phyloP scores from a whole-genome alignment of 2,888 invertebrate species.

The Nomada ruficornis region DNA sequence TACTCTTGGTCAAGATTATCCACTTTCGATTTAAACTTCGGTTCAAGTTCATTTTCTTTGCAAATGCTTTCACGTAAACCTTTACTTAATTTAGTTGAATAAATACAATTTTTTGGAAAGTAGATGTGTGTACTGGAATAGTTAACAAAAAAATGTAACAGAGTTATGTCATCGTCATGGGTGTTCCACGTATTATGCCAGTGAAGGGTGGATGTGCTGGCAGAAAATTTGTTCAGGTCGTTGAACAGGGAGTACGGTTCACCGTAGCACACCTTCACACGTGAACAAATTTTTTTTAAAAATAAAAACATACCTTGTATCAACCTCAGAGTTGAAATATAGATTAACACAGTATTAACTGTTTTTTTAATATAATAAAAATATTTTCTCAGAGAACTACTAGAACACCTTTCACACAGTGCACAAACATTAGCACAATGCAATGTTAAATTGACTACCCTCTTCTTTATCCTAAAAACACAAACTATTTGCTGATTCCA shows the following conservation, averaged over 20 bases:
- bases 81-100: too few relatives aligned
- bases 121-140: too few relatives aligned
- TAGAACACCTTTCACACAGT: background rate
- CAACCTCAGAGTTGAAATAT: background rate
- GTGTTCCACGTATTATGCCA: slow-evolving; percentile 37
- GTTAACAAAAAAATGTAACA: slow-evolving; percentile 4
- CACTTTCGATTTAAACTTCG: too few relatives aligned
- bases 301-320: background rate
- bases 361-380: background rate
- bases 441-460: slow-evolving; percentile 1
- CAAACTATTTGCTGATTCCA: background rate
- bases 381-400: background rate
- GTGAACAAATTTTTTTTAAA: slow-evolving; percentile 15
- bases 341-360: background rate
- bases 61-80: too few relatives aligned
- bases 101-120: too few relatives aligned
- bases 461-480: background rate
- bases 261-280: slow-evolving; percentile 18
- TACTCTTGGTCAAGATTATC: slow-evolving; percentile 6
- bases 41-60: too few relatives aligned
- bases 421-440: background rate
- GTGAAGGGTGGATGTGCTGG: slow-evolving; percentile 1
- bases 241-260: slow-evolving; percentile 25
- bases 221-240: slow-evolving; percentile 31
- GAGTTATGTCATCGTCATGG: slow-evolving; percentile 30